A percentile compares a stretch with the other conserved stretches of the same genome.
phyloP scores from a whole-genome alignment of 2,797 vertebrate genomes.

The Clarias pachynema region DNA sequence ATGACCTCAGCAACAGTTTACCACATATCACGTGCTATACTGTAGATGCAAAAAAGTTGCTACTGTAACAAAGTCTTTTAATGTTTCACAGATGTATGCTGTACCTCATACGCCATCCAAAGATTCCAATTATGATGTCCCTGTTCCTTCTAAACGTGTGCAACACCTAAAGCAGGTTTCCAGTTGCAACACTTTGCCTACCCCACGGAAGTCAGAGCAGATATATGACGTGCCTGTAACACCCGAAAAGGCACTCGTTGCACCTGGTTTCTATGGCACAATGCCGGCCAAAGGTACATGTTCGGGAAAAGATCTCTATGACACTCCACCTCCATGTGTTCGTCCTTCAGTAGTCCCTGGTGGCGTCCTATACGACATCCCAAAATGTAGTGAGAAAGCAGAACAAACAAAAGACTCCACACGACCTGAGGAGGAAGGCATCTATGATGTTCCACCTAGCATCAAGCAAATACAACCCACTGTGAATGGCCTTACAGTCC shows the following conservation, averaged over 20 bases:
- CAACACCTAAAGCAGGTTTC: conserved; percentile 55
- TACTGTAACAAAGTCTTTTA: neutral
- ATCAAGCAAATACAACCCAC: conserved; percentile 47
- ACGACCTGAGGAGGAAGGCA: conserved; percentile 22
- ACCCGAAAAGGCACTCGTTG: conserved; percentile 68
- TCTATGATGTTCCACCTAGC: conserved; percentile 59
- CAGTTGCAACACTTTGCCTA: conserved; percentile 78
- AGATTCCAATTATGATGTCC: conserved; percentile 72
- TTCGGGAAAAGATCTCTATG: conserved; percentile 54
- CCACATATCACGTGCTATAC: neutral
- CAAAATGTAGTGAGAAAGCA: conserved; percentile 58
- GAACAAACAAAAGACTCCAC: conserved; percentile 42
- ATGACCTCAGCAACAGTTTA: neutral
- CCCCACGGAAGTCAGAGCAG: conserved; percentile 81
- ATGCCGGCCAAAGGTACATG: conserved; percentile 53
- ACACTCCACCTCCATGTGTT: conserved; percentile 57
- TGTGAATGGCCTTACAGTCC: conserved; percentile 50
- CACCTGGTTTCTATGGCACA: conserved; percentile 46
- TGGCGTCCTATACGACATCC: conserved; percentile 69
- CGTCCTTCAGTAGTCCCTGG: conserved; percentile 16
- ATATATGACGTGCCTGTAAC: conserved; percentile 84
- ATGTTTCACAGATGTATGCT: conserved; percentile 75
- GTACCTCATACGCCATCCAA: conserved; percentile 70
- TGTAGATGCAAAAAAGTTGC: neutral
- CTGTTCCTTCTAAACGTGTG: conserved; percentile 60